Conservation (phyloP, 1,140 invertebrate species). For the Micrasema longulum region DNA sequence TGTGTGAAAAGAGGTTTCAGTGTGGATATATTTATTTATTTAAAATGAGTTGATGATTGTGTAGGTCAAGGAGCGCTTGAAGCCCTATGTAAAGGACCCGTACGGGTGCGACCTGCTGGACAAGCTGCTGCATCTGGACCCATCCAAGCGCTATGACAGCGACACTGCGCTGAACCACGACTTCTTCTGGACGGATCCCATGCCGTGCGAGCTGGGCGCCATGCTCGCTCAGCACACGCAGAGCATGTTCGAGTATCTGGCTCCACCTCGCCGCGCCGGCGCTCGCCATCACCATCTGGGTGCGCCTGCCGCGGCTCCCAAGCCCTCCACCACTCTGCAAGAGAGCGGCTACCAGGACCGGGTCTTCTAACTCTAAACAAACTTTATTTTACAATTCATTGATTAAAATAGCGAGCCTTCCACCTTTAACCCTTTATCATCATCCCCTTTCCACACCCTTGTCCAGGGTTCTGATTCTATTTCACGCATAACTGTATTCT, state of each 20-base stretch:
- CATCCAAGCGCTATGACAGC: conserved; percentile 89
- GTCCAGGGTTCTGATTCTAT: no score
- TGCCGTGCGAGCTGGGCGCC: conserved; percentile 91
- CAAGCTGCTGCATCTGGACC: conserved; percentile 92
- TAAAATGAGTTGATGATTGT: not conserved
- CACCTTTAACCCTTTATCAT: no score
- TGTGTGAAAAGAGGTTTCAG: no score
- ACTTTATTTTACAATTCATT: no score
- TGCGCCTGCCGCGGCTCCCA: conserved; percentile 64
- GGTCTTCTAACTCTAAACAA: conserved; percentile 76
- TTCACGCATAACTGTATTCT: no score
- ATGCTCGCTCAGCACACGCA: conserved; percentile 94
- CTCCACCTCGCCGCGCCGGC: conserved; percentile 72
- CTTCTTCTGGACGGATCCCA: conserved; percentile 98
- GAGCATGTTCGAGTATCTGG: conserved; percentile 95
- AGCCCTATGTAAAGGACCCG: conserved; percentile 93
- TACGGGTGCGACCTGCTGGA: conserved; percentile 95
- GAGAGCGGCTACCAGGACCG: conserved; percentile 82
- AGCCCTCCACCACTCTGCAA: conserved; percentile 67
- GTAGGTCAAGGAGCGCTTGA: conserved; percentile 83
- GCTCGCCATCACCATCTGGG: conserved; percentile 78
- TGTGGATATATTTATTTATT: no score
- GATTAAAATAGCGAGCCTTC: no score
- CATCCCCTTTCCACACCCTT: no score
- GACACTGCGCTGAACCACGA: conserved; percentile 96